Evolutionary conservation across 1,140 invertebrate genomes (phyloP), one percentile per base, ranked within the genome.

Genomic region (Drosophila varians): DNA sequence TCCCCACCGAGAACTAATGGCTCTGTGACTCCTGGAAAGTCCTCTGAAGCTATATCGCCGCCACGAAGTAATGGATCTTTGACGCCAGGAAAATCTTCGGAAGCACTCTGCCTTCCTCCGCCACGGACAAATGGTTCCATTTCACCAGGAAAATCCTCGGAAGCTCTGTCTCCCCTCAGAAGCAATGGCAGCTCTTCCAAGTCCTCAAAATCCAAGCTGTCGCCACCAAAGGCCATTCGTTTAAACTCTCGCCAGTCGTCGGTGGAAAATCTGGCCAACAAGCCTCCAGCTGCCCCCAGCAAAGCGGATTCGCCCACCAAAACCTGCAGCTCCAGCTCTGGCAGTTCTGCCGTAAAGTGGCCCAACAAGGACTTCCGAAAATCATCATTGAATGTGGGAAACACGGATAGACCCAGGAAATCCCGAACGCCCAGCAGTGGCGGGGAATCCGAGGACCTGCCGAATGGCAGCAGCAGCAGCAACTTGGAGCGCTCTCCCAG

Each of bases 341-440:
- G 66, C 3, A 79, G 57, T 16, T 66, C 92, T 8, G 92, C 47
- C 92, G 74, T 74, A 0, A 93, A 93, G 53, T 84, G 79, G 79
- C 92, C 93, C 4, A 96, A 96, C 86, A 96, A 96, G 91, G 95
- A 96, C 83, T 96, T 96, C 77, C 92, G 95, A 8, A 96, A 96
- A 88, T 96, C 95, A 0, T 93, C 94, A 0, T 89, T 96, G 6
- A 96, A 96, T 84, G 95, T 95, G 93, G 94, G 93, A 55, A 91
- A 90, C 28, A 92, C 92, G 0, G 92, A 91, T 14, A 86, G 91
- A 26, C 78, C 90, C 0, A 91, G 91, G 14, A 89, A 90, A 43
- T 89, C 83, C 0, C 72, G 89, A 19, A 90, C 89, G 11, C 84
- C 90, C 7, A 90, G 86, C 47, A 91, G 89, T 11, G 87, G 86